These are phyloP conservation scores for Phrynosoma blainvillii DNA, from an alignment of 2,113 vertebrate species.

Conservation along the genomic window DNA sequence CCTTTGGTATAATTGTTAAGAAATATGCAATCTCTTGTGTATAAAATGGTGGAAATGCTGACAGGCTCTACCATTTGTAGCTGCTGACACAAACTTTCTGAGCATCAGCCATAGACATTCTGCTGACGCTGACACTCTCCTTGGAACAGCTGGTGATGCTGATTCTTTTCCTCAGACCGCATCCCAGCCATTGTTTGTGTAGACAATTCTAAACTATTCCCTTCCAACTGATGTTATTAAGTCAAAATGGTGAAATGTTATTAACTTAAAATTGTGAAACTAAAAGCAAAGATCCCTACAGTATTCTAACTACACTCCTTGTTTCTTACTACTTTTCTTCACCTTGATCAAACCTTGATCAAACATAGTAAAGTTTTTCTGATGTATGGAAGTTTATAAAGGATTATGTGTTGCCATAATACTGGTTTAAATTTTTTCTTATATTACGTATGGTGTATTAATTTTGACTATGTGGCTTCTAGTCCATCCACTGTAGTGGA, in stretches of 20 bases:
- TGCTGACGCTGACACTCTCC: constrained; percentile 72
- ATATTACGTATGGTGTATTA: not conserved
- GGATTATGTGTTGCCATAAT: not conserved
- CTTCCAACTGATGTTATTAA: not conserved
- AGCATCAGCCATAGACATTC: constrained; percentile 41
- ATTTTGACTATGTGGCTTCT: not conserved
- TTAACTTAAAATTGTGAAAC: too few species aligned
- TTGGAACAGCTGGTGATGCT: constrained; percentile 65
- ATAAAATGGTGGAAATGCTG: constrained; percentile 72
- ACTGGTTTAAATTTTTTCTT: not conserved
- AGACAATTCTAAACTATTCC: not conserved
- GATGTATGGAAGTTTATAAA: not conserved
- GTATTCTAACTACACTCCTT: not conserved
- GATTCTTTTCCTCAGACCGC: constrained; percentile 31
- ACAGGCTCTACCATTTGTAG: constrained; percentile 51
- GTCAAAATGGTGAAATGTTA: not conserved
- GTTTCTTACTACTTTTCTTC: not conserved
- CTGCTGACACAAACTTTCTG: constrained; percentile 72
- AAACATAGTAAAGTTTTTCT: not conserved
- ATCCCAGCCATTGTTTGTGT: not conserved
- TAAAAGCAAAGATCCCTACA: not conserved
- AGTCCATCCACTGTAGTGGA: not conserved
- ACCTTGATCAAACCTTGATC: not conserved
- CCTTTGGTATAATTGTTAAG: constrained; percentile 71
- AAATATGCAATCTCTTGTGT: constrained; percentile 49